phyloP scores from a whole-genome alignment of 2,888 invertebrate species.

The Polydrusus tereticollis region DNA sequence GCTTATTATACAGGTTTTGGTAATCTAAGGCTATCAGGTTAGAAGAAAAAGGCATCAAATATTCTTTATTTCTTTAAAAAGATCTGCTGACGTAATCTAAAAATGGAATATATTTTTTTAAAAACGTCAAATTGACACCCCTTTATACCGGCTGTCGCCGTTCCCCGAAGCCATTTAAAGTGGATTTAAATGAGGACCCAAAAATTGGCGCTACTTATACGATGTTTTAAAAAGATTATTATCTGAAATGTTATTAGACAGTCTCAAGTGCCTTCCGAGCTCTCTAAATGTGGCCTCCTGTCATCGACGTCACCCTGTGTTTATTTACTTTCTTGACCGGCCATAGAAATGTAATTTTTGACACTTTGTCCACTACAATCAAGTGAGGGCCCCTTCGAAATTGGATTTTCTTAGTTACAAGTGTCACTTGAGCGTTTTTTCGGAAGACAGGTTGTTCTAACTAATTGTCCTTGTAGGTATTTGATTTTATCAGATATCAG shows the following conservation, averaged over 20 bases:
- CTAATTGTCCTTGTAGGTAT: not conserved
- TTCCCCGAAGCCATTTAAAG: conserved; percentile 48
- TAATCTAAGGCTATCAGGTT: no score
- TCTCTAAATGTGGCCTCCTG: conserved; percentile 55
- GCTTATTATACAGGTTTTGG: no score
- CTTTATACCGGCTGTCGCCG: conserved; percentile 37
- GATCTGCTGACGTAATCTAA: conserved; percentile 2
- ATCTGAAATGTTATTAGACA: conserved; percentile 59
- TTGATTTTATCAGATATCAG: no score
- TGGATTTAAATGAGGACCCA: conserved; percentile 47
- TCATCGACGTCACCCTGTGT: conserved; percentile 55
- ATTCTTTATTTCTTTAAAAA: not conserved
- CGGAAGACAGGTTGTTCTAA: conserved; percentile 15
- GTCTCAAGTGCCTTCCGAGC: conserved; percentile 58
- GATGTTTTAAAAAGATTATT: conserved; percentile 55
- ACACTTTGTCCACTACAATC: conserved; percentile 52
- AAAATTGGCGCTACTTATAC: conserved; percentile 49
- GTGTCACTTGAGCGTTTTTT: conserved; percentile 37
- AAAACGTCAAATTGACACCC: conserved; percentile 39
- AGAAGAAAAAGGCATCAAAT: not conserved
- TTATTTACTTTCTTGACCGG: conserved; percentile 57
- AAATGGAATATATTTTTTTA: not conserved
- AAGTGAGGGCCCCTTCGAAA: conserved; percentile 38
- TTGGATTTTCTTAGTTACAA: conserved; percentile 40
- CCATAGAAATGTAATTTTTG: conserved; percentile 58